Evolutionary conservation across 2,888 invertebrate species (phyloP).

Genomic region (Leptinotarsa peninsularis): DNA sequence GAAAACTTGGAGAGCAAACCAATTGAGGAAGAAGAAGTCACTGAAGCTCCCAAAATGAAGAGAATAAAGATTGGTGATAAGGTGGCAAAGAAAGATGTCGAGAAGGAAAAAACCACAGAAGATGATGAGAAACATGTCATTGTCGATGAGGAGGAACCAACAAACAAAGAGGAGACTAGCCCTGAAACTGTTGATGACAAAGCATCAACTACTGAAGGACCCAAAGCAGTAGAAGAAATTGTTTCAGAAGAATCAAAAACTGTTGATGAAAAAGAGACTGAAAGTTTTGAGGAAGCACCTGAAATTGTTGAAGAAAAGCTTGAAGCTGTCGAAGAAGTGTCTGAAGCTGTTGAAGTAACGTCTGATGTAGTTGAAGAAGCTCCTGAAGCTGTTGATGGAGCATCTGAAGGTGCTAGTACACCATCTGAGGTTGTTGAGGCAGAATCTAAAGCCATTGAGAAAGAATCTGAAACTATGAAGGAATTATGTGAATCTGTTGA

Average conservation of each 20-base stretch:
- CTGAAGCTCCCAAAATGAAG: not conserved
- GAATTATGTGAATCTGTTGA: constrained; percentile 17
- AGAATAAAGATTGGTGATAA: not conserved
- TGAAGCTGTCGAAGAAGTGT: not conserved
- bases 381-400: constrained; percentile 14
- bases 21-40: constrained; percentile 33
- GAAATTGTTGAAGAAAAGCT: constrained; percentile 21
- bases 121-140: constrained; percentile 23
- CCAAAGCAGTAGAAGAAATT: constrained; percentile 23
- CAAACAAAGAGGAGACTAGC: too few relatives aligned
- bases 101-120: constrained; percentile 34
- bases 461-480: constrained; percentile 16
- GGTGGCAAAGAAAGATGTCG: not conserved
- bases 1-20: constrained; percentile 15
- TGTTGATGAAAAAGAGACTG: not conserved
- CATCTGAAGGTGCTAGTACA: constrained; percentile 7
- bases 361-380: constrained; percentile 8
- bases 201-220: not conserved
- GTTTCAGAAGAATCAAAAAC: constrained; percentile 4
- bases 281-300: not conserved
- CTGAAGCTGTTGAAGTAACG: not conserved
- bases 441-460: not conserved
- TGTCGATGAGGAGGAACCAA: not conserved
- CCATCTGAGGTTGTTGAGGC: not conserved
- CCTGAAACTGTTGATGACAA: not conserved